Conservation (phyloP, 2,888 invertebrate species). For the Diarsia rubi region DNA sequence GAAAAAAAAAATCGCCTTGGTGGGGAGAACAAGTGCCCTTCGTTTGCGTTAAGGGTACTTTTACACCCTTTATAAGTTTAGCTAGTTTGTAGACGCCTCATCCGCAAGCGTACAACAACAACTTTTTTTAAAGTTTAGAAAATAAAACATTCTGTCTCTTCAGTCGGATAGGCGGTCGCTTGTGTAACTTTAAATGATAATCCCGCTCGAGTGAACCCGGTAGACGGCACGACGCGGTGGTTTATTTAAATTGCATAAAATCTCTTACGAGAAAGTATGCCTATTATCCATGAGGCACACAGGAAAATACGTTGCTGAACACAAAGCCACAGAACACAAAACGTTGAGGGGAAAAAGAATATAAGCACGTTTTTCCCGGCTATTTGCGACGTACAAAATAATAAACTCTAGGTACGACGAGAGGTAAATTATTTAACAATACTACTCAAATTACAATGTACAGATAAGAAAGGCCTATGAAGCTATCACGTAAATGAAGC, state of each 20-base stretch:
- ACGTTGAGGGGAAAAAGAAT: slow-evolving; percentile 13
- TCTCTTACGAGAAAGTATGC: slow-evolving; percentile 48
- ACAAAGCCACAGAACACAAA: slow-evolving; percentile 32
- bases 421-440: slow-evolving; percentile 10
- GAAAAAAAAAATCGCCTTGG: too few species aligned
- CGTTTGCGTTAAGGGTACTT: too few species aligned
- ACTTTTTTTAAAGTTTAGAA: slow-evolving; percentile 17
- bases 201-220: slow-evolving; percentile 38
- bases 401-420: slow-evolving; percentile 10
- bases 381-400: slow-evolving; percentile 24
- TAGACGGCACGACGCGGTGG: slow-evolving; percentile 36
- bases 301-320: slow-evolving; percentile 43
- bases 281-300: slow-evolving; percentile 47
- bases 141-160: slow-evolving; percentile 33
- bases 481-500: slow-evolving; percentile 22
- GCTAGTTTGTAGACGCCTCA: background rate
- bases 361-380: slow-evolving; percentile 11
- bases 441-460: slow-evolving; percentile 7
- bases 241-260: slow-evolving; percentile 61
- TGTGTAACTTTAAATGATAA: slow-evolving; percentile 58
- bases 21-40: too few species aligned
- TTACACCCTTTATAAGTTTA: too few species aligned
- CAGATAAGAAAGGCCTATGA: slow-evolving; percentile 9
- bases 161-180: slow-evolving; percentile 24
- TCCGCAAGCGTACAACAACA: slow-evolving; percentile 1